Conservation (phyloP, 1,140 invertebrate genomes). For the Nomia melanderi region DNA sequence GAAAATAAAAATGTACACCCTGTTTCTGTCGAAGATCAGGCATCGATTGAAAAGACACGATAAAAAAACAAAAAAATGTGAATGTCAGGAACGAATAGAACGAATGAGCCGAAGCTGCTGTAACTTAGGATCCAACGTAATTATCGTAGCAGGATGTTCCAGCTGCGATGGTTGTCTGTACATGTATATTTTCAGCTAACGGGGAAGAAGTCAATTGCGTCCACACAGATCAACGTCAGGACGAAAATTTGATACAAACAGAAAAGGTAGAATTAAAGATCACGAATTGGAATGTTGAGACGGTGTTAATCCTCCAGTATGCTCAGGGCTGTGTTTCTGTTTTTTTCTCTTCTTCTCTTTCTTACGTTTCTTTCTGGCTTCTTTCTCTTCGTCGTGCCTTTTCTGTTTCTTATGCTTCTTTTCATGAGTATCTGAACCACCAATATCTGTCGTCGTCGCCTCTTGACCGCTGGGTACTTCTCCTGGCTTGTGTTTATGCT, state of each 20-base stretch:
- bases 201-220: background rate
- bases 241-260: slow-evolving; percentile 53
- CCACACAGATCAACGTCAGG: background rate
- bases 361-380: slow-evolving; percentile 94
- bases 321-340: slow-evolving; percentile 95
- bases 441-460: slow-evolving; percentile 83
- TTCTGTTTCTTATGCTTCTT: slow-evolving; percentile 98
- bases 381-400: slow-evolving; percentile 95
- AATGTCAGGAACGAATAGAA: no score
- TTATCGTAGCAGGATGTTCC: background rate
- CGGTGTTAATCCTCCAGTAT: slow-evolving; percentile 86
- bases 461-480: slow-evolving; percentile 86
- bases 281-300: slow-evolving; percentile 86
- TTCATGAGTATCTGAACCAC: slow-evolving; percentile 91
- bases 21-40: background rate
- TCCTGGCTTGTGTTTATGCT: slow-evolving; percentile 95
- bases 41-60: slow-evolving; percentile 8
- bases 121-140: slow-evolving; percentile 1
- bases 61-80: background rate
- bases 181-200: background rate
- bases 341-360: slow-evolving; percentile 98
- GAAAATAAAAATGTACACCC: background rate
- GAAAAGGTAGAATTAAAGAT: slow-evolving; percentile 71
- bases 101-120: no score
- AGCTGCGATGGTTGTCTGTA: background rate